Conservation (phyloP, 2,888 invertebrate genomes). For the Melolontha melolontha region DNA sequence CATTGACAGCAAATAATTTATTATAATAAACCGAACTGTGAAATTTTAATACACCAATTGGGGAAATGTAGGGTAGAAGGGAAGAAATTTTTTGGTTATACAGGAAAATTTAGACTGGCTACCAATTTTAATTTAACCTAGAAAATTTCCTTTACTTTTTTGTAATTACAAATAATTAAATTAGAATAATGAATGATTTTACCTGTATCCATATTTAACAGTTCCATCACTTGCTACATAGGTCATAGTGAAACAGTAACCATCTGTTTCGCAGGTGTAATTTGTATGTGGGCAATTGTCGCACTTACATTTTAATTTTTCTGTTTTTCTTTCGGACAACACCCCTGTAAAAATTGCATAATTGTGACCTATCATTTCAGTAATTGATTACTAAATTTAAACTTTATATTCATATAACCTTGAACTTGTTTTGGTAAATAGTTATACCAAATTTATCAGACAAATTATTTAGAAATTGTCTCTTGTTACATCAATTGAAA, state of each 20-base stretch:
- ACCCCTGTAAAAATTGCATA: conserved; percentile 67
- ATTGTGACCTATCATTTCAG: conserved; percentile 1
- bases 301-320: conserved; percentile 82
- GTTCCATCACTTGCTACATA: conserved; percentile 71
- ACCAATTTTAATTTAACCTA: conserved; percentile 45
- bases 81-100: conserved; percentile 42
- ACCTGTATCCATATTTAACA: conserved; percentile 82
- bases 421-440: conserved; percentile 44
- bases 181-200: conserved; percentile 60
- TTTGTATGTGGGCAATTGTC: conserved; percentile 81
- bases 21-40: conserved; percentile 18
- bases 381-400: conserved; percentile 6
- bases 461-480: conserved; percentile 22
- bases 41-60: conserved; percentile 48
- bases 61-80: conserved; percentile 40
- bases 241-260: conserved; percentile 87
- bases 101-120: conserved; percentile 57
- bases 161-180: conserved; percentile 16
- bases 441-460: conserved; percentile 32
- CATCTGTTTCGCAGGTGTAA: conserved; percentile 88
- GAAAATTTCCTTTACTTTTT: conserved; percentile 17
- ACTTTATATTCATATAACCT: conserved; percentile 37
- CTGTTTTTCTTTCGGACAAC: conserved; percentile 46
- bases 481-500: conserved; percentile 13
- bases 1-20: conserved; percentile 30